Conservation (phyloP, 2,797 vertebrate genomes). For the Odontamblyopus rebecca region DNA sequence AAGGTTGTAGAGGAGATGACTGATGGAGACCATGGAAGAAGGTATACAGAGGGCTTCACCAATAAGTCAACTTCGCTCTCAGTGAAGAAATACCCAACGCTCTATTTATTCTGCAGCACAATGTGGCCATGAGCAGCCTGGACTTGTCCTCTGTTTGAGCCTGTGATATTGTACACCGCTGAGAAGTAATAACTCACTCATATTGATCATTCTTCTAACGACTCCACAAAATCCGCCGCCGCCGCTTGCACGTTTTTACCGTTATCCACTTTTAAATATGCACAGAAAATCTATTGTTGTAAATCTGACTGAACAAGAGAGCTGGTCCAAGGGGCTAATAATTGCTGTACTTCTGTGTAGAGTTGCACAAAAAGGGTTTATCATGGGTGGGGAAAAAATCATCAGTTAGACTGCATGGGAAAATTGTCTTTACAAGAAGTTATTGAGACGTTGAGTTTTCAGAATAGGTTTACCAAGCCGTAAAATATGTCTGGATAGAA, state of each 20-base stretch:
- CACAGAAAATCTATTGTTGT: constrained; percentile 34
- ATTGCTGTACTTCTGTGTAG: constrained; percentile 30
- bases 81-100: constrained; percentile 8
- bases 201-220: constrained; percentile 39
- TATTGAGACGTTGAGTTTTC: constrained; percentile 47
- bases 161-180: constrained; percentile 13
- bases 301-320: constrained; percentile 37
- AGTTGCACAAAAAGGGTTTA: constrained; percentile 35
- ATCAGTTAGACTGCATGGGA: constrained; percentile 45
- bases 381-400: constrained; percentile 36
- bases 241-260: constrained; percentile 33
- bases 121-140: constrained; percentile 17
- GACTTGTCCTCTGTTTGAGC: constrained; percentile 22
- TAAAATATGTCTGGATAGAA: constrained; percentile 45
- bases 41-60: constrained; percentile 12
- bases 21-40: constrained; percentile 30
- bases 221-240: constrained; percentile 21
- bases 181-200: constrained; percentile 27
- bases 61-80: constrained; percentile 18
- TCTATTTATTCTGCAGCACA: constrained; percentile 19
- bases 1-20: constrained; percentile 30
- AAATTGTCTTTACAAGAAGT: constrained; percentile 44
- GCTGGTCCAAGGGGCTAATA: constrained; percentile 41
- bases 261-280: constrained; percentile 42
- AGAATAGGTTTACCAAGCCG: constrained; percentile 48